Evolutionary conservation across 2,113 vertebrate genomes (phyloP), one percentile per base, ranked within the genome.

Genomic region (Melanerpes formicivorus): DNA sequence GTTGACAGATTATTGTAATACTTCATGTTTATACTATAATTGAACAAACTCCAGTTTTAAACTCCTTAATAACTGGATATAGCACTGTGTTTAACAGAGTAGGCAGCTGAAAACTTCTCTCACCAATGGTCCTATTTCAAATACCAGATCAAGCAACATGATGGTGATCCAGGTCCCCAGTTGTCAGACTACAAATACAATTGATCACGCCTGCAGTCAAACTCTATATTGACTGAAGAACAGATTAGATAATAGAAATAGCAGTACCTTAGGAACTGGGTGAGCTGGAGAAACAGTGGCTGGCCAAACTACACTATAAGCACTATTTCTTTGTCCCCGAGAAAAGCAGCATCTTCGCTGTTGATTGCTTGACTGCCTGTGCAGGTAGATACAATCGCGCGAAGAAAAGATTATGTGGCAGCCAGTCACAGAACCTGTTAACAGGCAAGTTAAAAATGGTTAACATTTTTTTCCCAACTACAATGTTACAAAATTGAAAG

Each of bases 201-300:
- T 94, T 73, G 72, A 95, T 93, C 44, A 19, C 8, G 67, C 80
- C 86, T 85, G 70, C 62, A 92, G 90, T 94, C 64, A 46, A 92
- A 89, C 93, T 94, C 94, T 84, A 69, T 87, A 93, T 52, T 91
- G 92, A 82, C 93, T 90, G 84, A 93, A 94, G 86, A 97, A 95
- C 79, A 87, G 77, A 94, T 92, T 81, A 96, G 87, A 89, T 92
- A 95, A 96, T 21, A 95, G 80, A 96, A 93, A 94, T 58, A 81
- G 91, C 90, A 71, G 94, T 98, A 98, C 98, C 98, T 98, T 54
- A 78, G 98, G 98, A 96, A 98, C 96, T 88, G 87, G 96, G 88
- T 97, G 96, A 93, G 98, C 97, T 63, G 97, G 93, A 97, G 98
- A 98, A 95, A 98, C 98, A 5, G 72, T 58, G 93, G 97, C 97